Evolutionary conservation across 1,140 invertebrate species (phyloP), one percentile per base, ranked within the genome.

Genomic region (Tetragonula clypearis): DNA sequence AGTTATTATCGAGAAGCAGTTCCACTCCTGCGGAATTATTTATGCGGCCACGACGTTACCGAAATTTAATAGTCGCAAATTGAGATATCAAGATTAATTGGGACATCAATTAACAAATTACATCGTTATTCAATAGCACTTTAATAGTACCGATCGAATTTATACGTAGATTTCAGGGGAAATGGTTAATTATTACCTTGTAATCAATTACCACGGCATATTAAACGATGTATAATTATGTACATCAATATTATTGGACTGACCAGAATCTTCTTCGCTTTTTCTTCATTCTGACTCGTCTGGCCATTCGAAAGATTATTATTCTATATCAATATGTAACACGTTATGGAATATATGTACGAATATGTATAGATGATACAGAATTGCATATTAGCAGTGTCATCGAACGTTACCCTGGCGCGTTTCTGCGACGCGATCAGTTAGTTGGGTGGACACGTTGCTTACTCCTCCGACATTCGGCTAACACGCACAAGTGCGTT

Each of bases 401-500:
- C 60, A 56, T 58, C 71, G 23, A 73, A 77, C 60, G 49, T 60
- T 53, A 60, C 60, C n/a, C 14, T 23, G 15, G n/a, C 84, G 60
- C 79, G 84, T 86, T 75, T 71, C 85, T 60, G 58, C 53, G 56
- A 71, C 68, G 19, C 62, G 65, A 55, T 53, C 72, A 58, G 73
- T 85, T 86, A 80, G 81, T 81, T 83, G 69, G 26, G 62, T 53
- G 23, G 62, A 41, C 68, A 66, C 62, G 56, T 65, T 79, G 84
- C 80, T 49, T 86, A 84, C 77, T 83, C 66, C 82, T 76, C 49
- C 49, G 55, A 62, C 86, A 69, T 73, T 62, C 82, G 21, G 30
- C 74, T 65, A 87, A 87, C 85, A 82, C 88, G 86, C 87, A 75
- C 86, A 82, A 74, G 53, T 86, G 71, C 86, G 82, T 84, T 53